A percentile compares a stretch with the other conserved stretches of the same genome.
Evolutionary conservation across 2,113 vertebrate species (phyloP).

Genomic region (Ophiodon elongatus): DNA sequence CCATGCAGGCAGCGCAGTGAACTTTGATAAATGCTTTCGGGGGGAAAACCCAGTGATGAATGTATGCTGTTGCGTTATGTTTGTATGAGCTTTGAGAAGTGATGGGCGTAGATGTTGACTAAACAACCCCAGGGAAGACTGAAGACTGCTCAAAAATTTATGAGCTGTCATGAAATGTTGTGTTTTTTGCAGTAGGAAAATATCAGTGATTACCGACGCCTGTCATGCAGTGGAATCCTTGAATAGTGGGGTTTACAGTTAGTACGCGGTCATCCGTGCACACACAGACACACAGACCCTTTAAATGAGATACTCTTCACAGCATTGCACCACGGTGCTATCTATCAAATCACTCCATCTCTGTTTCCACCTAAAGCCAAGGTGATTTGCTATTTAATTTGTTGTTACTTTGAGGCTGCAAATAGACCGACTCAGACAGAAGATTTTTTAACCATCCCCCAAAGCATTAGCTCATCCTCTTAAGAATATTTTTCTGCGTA

Average conservation of each 20-base stretch:
- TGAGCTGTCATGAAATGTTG: slow-evolving; percentile 62
- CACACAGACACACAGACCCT: slow-evolving; percentile 1
- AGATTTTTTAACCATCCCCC: slow-evolving; percentile 23
- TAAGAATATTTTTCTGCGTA: neutral
- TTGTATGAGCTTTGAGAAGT: slow-evolving; percentile 42
- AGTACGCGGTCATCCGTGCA: neutral
- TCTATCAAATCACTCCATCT: neutral
- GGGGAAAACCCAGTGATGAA: slow-evolving; percentile 43
- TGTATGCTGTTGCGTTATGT: slow-evolving; percentile 44
- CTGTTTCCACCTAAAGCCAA: slow-evolving; percentile 34
- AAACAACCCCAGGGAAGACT: slow-evolving; percentile 59
- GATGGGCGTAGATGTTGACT: slow-evolving; percentile 63
- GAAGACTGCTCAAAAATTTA: slow-evolving; percentile 63
- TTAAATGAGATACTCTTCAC: slow-evolving; percentile 13
- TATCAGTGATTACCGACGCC: slow-evolving; percentile 50
- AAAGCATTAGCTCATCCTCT: slow-evolving; percentile 17
- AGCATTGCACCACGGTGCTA: neutral
- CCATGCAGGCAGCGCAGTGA: slow-evolving; percentile 22
- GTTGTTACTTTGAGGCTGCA: slow-evolving; percentile 23
- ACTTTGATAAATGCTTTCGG: slow-evolving; percentile 25
- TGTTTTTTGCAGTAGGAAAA: slow-evolving; percentile 53
- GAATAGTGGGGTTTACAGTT: slow-evolving; percentile 9
- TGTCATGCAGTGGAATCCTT: slow-evolving; percentile 47
- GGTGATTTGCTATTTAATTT: slow-evolving; percentile 47
- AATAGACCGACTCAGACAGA: slow-evolving; percentile 34